These are phyloP conservation scores for Rhizomys pruinosus DNA, from an alignment of 2,113 vertebrate species.

Conservation along the genomic window DNA sequence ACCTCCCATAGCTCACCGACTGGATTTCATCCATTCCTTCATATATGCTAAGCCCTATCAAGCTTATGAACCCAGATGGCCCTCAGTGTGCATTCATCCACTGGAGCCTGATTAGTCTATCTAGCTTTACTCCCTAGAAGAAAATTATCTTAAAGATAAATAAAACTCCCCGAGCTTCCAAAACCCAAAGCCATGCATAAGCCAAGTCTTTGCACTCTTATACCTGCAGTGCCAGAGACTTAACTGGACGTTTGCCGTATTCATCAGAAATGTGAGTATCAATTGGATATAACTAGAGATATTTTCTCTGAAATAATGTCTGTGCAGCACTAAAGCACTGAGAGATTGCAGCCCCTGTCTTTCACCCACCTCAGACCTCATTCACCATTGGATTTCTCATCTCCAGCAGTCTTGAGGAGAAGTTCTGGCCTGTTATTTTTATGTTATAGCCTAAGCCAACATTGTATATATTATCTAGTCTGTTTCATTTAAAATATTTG, in stretches of 20 bases:
- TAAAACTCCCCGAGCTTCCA: neutral
- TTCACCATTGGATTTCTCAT: neutral
- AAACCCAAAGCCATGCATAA: neutral
- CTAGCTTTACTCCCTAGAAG: too few species aligned
- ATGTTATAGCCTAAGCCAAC: neutral
- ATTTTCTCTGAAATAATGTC: neutral
- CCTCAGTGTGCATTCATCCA: too few species aligned
- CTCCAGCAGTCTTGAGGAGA: too few species aligned
- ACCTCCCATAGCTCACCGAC: too few species aligned
- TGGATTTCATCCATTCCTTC: too few species aligned
- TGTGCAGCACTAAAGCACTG: neutral
- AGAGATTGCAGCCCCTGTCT: neutral
- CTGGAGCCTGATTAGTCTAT: too few species aligned
- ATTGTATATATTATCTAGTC: neutral
- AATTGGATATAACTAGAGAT: neutral
- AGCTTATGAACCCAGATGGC: too few species aligned
- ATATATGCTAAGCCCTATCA: too few species aligned
- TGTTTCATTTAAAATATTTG: neutral
- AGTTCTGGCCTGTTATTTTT: neutral
- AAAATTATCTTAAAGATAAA: neutral
- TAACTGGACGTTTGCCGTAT: neutral
- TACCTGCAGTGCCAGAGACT: neutral
- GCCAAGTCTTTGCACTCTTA: accelerated
- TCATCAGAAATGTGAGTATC: neutral
- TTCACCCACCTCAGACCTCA: neutral